These are phyloP conservation scores for Crotalus horridus DNA, from an alignment of 2,113 vertebrate genomes.

Conservation along the genomic window DNA sequence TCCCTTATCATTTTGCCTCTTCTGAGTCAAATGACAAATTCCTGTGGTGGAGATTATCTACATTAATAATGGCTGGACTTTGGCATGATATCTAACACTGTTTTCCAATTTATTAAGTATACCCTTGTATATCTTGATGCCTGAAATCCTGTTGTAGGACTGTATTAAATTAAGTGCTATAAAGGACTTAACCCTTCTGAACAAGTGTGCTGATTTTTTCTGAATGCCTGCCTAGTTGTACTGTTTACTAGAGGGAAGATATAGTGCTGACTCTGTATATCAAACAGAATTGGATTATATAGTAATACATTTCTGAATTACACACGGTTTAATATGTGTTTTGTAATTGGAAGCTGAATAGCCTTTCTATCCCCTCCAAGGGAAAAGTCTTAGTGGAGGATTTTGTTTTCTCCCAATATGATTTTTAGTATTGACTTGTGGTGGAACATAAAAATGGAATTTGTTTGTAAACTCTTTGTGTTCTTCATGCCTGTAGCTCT, in stretches of 20 bases:
- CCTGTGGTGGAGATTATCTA: slow-evolving; percentile 30
- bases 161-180: slow-evolving; percentile 68
- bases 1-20: slow-evolving; percentile 34
- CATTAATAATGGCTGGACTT: slow-evolving; percentile 47
- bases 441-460: slow-evolving; percentile 26
- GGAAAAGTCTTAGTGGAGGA: slow-evolving; percentile 38
- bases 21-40: slow-evolving; percentile 39
- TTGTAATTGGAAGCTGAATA: slow-evolving; percentile 46
- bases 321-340: slow-evolving; percentile 32
- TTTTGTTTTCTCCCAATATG: slow-evolving; percentile 53
- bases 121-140: slow-evolving; percentile 57
- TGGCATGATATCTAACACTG: slow-evolving; percentile 51
- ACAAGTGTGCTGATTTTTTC: slow-evolving; percentile 53
- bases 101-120: slow-evolving; percentile 51
- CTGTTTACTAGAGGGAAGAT: slow-evolving; percentile 28
- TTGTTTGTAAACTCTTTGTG: slow-evolving; percentile 60
- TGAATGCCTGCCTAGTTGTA: slow-evolving; percentile 16
- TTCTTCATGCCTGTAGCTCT: slow-evolving; percentile 60
- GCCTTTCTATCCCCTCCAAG: slow-evolving; percentile 17
- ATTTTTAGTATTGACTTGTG: slow-evolving; percentile 59
- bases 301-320: slow-evolving; percentile 18
- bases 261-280: slow-evolving; percentile 8
- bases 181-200: slow-evolving; percentile 68
- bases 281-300: slow-evolving; percentile 42
- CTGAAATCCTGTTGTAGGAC: slow-evolving; percentile 58